Evolutionary conservation across 2,113 vertebrate genomes (phyloP), one percentile per base, ranked within the genome.

Genomic region (Telmatochromis bifrenatus): DNA sequence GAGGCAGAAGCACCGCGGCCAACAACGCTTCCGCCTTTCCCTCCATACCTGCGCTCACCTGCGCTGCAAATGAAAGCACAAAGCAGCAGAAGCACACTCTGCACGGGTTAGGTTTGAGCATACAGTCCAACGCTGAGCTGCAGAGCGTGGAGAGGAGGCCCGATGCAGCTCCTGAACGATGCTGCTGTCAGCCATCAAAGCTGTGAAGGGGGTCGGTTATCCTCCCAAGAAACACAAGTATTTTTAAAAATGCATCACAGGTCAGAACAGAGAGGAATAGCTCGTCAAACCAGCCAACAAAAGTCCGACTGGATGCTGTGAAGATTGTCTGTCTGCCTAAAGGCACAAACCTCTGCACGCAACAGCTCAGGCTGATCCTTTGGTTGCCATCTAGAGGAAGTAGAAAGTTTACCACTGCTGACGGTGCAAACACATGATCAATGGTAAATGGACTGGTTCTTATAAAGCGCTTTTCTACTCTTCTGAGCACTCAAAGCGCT

Each of bases 281-380:
- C 6, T 5, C 6, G 14, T 73, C 68, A 28, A 17, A 73, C 21
- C 13, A 73, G 0, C 14, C 21, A 0, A 39, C 37, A 39, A 39
- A 13, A 9, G 35, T 45, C 8, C 2, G 13, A 45, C 21, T 14
- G 62, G 19, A n/a, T 3, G 17, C 28, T 33, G 28, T 60, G 55
- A 58, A 58, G 13, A 28, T 15, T 58, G 1, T 28, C 23, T 60
- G 28, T 21, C n/a, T 70, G 35, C 2, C 65, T 23, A 3, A 42
- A 42, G 35, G 7, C 65, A 2, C 12, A 70, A 23, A 39, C 7
- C 65, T 23, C n/a, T 70, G n/a, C 37, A 13, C 0, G 3, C 3
- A 3, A 4, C n/a, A 70, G 35, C n/a, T 42, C n/a, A 4, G 62
- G 35, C 4, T 65, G n/a, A 70, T 9, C 65, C 65, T 70, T 70